Conservation (phyloP, 2,797 vertebrate species). For the Tarsius wallacei region DNA sequence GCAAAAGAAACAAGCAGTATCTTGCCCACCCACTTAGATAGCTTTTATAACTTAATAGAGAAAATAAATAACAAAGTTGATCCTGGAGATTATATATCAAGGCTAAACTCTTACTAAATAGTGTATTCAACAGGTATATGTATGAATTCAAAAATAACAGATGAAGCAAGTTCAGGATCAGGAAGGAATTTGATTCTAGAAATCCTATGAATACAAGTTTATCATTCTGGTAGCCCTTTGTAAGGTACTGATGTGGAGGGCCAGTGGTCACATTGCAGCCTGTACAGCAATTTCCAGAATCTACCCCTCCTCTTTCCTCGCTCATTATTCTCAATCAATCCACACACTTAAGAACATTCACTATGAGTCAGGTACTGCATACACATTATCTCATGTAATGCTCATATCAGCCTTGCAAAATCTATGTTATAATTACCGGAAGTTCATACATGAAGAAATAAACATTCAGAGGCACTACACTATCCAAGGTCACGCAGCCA, state of each 20-base stretch:
- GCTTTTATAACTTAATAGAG: background rate
- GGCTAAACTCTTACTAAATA: background rate
- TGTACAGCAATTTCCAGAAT: background rate
- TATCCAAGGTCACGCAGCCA: background rate
- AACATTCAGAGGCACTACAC: background rate
- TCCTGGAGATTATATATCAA: background rate
- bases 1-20: background rate
- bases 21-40: background rate
- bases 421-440: background rate
- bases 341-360: background rate
- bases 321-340: background rate
- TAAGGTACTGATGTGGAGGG: background rate
- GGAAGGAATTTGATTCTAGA: background rate
- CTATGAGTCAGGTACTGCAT: accelerated
- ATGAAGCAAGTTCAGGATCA: background rate
- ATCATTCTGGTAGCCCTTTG: background rate
- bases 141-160: background rate
- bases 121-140: background rate
- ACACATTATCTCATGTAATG: background rate
- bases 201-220: background rate
- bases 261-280: background rate
- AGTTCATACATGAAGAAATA: background rate
- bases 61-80: slow-evolving; percentile 1
- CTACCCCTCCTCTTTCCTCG: accelerated
- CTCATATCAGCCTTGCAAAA: background rate